Conservation (phyloP, 2,888 invertebrate species). For the Orchesella flavescens region DNA sequence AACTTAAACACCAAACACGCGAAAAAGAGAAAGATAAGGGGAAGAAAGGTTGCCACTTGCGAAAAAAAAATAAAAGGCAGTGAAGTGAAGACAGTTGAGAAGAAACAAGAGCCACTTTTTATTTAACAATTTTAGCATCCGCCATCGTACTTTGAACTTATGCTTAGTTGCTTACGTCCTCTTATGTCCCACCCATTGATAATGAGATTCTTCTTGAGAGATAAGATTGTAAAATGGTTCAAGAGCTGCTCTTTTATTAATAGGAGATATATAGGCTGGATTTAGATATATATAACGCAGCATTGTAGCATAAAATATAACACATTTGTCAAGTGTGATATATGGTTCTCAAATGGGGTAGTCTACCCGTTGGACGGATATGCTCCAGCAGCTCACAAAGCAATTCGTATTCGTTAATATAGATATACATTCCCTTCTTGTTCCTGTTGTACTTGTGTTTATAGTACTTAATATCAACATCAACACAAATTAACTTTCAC, state of each 20-base stretch:
- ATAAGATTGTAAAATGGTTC: neutral
- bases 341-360: conserved; percentile 23
- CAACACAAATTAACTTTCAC: conserved; percentile 41
- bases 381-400: conserved; percentile 17
- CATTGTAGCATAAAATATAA: too few relatives aligned
- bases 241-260: too few relatives aligned
- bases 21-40: neutral
- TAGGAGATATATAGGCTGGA: too few relatives aligned
- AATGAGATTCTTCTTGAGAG: conserved; percentile 15
- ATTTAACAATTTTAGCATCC: neutral
- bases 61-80: neutral
- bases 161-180: too few relatives aligned
- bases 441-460: too few relatives aligned
- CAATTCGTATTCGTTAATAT: neutral
- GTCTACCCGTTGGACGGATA: neutral
- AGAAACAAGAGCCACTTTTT: neutral
- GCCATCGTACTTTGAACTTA: neutral
- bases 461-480: too few relatives aligned
- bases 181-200: neutral
- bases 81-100: neutral
- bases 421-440: neutral
- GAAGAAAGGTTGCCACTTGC: neutral
- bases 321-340: conserved; percentile 47
- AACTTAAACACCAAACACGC: too few relatives aligned
- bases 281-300: too few relatives aligned